These are phyloP conservation scores for Pyralis farinalis DNA, from an alignment of 2,888 invertebrate species.

Conservation along the genomic window DNA sequence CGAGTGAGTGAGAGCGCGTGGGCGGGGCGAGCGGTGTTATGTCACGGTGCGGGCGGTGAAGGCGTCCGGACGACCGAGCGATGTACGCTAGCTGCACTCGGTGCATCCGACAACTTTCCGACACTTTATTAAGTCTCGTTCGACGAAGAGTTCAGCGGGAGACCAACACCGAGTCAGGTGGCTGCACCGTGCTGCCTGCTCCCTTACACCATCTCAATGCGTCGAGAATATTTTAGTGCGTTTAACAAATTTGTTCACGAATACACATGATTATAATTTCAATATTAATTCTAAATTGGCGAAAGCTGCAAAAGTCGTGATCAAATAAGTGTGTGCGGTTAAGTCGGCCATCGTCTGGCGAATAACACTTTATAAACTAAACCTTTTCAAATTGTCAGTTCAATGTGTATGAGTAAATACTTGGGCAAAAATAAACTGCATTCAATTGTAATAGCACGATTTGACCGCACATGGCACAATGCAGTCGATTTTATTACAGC, in stretches of 20 bases:
- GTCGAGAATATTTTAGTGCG: not conserved
- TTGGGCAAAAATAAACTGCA: slow-evolving; percentile 35
- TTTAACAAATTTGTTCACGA: not conserved
- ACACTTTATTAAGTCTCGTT: slow-evolving; percentile 54
- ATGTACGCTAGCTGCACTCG: slow-evolving; percentile 55
- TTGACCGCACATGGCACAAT: slow-evolving; percentile 45
- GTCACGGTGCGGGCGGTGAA: slow-evolving; percentile 61
- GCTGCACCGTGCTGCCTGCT: slow-evolving; percentile 2
- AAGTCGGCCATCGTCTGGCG: not conserved
- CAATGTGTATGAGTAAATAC: slow-evolving; percentile 1
- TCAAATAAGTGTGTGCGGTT: slow-evolving; percentile 3
- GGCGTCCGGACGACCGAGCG: slow-evolving; percentile 36
- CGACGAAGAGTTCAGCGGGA: slow-evolving; percentile 47
- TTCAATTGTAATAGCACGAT: slow-evolving; percentile 44
- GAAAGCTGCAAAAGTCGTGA: slow-evolving; percentile 6
- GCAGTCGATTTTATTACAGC: slow-evolving; percentile 56
- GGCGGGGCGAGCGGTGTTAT: slow-evolving; percentile 68
- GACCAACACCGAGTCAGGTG: slow-evolving; percentile 37
- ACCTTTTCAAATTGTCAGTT: slow-evolving; percentile 21
- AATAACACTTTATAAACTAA: slow-evolving; percentile 5
- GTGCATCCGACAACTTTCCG: slow-evolving; percentile 54
- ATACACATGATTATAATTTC: not conserved
- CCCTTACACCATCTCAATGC: not conserved
- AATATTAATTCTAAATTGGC: slow-evolving; percentile 8
- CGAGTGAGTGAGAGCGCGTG: slow-evolving; percentile 62